Conservation (phyloP, 2,888 invertebrate genomes). For the Ceriagrion tenellum region DNA sequence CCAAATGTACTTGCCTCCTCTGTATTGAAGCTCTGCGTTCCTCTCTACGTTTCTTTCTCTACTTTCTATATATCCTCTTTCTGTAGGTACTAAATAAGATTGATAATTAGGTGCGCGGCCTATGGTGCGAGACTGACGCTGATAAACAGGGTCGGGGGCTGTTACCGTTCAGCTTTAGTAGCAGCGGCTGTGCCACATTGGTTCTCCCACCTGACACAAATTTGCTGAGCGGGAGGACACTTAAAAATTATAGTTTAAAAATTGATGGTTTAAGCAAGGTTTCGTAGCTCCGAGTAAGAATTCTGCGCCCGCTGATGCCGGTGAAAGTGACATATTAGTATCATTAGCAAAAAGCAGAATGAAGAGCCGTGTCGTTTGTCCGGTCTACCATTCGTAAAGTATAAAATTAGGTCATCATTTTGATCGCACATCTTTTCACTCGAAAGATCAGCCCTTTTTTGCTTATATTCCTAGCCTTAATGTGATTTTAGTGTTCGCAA, state of each 20-base stretch:
- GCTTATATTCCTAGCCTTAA: background rate
- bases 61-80: too few species aligned
- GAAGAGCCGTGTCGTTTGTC: background rate
- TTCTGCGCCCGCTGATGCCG: background rate
- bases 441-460: background rate
- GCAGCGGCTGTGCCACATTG: background rate
- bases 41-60: background rate
- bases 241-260: background rate
- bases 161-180: background rate
- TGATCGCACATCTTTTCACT: background rate
- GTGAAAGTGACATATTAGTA: background rate
- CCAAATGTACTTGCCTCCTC: background rate
- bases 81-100: too few species aligned
- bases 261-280: background rate
- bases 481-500: background rate
- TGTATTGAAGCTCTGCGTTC: background rate
- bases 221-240: background rate
- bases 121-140: background rate
- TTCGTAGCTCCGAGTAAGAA: background rate
- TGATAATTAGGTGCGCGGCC: background rate
- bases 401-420: background rate
- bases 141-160: background rate
- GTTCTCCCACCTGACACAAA: too few species aligned
- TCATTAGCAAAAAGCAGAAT: background rate
- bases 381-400: background rate